phyloP scores from a whole-genome alignment of 2,113 vertebrate species.

The rabbit (Oryctolagus cuniculus) region DNA sequence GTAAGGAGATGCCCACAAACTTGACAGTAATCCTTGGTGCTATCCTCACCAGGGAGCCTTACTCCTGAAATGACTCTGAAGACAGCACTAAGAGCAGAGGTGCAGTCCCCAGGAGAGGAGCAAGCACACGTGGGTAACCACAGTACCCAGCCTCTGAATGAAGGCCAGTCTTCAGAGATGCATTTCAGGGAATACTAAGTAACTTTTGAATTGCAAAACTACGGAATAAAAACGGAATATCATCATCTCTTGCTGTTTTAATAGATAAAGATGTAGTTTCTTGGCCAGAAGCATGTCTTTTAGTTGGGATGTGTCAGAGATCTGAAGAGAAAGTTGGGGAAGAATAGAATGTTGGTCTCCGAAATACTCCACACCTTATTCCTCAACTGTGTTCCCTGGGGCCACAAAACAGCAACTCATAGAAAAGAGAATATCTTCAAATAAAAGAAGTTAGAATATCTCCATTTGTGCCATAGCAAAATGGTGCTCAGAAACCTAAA shows the following conservation, averaged over 20 bases:
- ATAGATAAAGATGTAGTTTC: not conserved
- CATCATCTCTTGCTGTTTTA: not conserved
- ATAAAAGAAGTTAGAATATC: not conserved
- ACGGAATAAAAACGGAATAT: not conserved
- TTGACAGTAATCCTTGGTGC: not conserved
- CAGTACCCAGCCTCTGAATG: not conserved
- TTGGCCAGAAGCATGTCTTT: not conserved
- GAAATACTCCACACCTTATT: not conserved
- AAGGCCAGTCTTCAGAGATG: not conserved
- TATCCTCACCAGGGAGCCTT: not conserved
- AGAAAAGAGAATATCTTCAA: not conserved
- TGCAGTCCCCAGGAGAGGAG: not conserved
- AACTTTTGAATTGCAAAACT: not conserved
- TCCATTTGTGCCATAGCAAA: not conserved
- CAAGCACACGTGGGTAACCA: not conserved
- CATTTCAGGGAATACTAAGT: not conserved
- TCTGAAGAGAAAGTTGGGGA: not conserved
- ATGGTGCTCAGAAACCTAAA: not conserved
- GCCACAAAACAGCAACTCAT: not conserved
- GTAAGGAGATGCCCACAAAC: slow-evolving; percentile 18
- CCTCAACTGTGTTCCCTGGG: not conserved
- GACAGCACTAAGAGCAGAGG: not conserved
- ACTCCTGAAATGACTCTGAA: not conserved
- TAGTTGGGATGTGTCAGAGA: not conserved
- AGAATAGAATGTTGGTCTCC: not conserved